Evolutionary conservation across 35 echinoderm and acorn worm species (phyloP), one percentile per base, ranked within the genome.

Genomic region (Holothuria glaberrima): DNA sequence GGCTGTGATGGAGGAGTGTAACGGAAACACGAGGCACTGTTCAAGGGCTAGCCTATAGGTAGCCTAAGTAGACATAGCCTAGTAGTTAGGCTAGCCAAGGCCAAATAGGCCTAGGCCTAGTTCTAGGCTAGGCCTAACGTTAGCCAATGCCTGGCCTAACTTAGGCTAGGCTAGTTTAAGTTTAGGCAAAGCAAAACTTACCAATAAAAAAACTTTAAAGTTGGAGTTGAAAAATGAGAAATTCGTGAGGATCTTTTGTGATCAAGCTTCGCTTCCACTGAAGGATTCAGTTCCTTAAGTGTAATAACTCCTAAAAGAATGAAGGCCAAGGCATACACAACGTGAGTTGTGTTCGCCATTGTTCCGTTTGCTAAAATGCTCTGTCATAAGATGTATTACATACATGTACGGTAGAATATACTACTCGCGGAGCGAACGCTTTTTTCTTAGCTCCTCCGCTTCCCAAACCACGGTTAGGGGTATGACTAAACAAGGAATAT

Each of bases 331-430:
- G 80, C 80, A 54, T 84, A 84, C 80, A 61, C 59, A 84, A 84
- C 80, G 54, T 62, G 33, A 13, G 80, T 84, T 84, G 80, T 84
- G 80, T 84, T 59, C 80, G 80, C 80, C 80, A 84, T 84, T 64
- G 9, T 84, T 54, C 3, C 50, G 50, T 54, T 54, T 41, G 36
- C 7, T 41, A 7, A 41, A 7, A 41, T n/a, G n/a, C n/a, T n/a
- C n/a, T n/a, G n/a, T n/a, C n/a, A n/a, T n/a, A n/a, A n/a, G n/a
- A n/a, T n/a, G n/a, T n/a, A n/a, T n/a, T n/a, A n/a, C n/a, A n/a
- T n/a, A n/a, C n/a, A n/a, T n/a, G n/a, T n/a, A n/a, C n/a, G n/a
- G n/a, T n/a, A n/a, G n/a, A n/a, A n/a, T n/a, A n/a, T n/a, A n/a
- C n/a, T n/a, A n/a, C n/a, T n/a, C n/a, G n/a, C n/a, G n/a, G n/a